Conservation (phyloP, 2,888 invertebrate genomes). For the Scrobipalpa atriplicella region DNA sequence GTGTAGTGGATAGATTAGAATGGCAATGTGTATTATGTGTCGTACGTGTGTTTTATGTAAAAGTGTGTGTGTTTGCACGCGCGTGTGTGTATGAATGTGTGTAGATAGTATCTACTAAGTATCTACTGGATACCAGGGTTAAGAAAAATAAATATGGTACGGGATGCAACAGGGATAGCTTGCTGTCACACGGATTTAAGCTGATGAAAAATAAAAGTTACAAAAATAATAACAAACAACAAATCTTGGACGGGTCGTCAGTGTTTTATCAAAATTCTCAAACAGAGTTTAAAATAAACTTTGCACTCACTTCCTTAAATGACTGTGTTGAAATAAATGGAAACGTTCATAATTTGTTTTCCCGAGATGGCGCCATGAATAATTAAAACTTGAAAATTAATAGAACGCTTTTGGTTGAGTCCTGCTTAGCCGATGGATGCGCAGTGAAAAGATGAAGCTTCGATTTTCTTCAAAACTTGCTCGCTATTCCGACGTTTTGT, state of each 20-base stretch:
- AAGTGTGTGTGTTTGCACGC: too few relatives aligned
- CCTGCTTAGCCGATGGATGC: background rate
- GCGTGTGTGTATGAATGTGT: too few relatives aligned
- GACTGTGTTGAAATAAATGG: conserved; percentile 48
- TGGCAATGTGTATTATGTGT: too few relatives aligned
- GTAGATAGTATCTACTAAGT: too few relatives aligned
- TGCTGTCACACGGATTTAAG: too few relatives aligned
- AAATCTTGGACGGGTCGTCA: background rate
- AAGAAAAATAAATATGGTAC: too few relatives aligned
- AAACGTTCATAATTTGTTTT: conserved; percentile 52
- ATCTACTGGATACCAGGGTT: too few relatives aligned
- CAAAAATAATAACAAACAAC: background rate
- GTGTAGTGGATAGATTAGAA: too few relatives aligned
- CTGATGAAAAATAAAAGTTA: too few relatives aligned
- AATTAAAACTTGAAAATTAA: conserved; percentile 47
- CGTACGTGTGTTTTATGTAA: too few relatives aligned
- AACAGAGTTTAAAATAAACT: conserved; percentile 32
- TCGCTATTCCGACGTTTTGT: too few relatives aligned
- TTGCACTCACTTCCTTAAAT: conserved; percentile 41
- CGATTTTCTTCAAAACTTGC: background rate
- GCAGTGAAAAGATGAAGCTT: background rate
- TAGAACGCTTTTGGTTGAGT: background rate
- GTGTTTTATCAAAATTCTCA: background rate
- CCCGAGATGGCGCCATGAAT: conserved; percentile 51
- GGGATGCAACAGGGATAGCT: too few relatives aligned